Base-by-base conservation (phyloP, 2,113 vertebrate genomes). In the Oenanthe oenanthe region DNA sequence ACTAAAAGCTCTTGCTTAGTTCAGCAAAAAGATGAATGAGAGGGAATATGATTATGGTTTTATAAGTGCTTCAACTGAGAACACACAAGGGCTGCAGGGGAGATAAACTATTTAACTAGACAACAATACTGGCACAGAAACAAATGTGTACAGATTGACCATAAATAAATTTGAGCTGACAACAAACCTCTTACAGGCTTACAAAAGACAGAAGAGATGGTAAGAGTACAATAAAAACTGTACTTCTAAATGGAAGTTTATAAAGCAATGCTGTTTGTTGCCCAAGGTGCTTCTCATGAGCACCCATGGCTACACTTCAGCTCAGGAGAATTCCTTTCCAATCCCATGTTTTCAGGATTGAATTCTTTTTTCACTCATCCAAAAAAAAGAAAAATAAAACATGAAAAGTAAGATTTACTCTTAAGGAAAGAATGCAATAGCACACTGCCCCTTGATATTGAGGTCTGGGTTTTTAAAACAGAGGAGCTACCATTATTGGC, bases 91-190 rank as follows among this genome's bases (percentile, higher is more conserved):
- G 38, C 72, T 91, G 65, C 76, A 86, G 51, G 76, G 67, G 19
- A 92, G 51, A 89, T 79, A 89, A 96, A 91, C 67, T 86, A 57
- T 79, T 93, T 88, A 92, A 61, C 71, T 83, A 70, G 84, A 71
- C 53, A 78, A 87, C 42, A 92, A 84, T 66, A 66, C 42, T 71
- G 65, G 34, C 58, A 86, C 34, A 92, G 70, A 81, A 95, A 91
- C 40, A 91, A 66, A 89, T 62, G 47, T 8, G 17, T 62, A 62
- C 50, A 89, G 60, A 94, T 91, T 91, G 83, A 70, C 63, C 60
- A 77, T 86, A 88, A 80, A 68, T 63, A 89, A 95, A 92, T 74
- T 77, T 73, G 84, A 88, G n/a, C 29, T 89, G 80, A 91, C 76
- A 84, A 56, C 34, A 66, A 24, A 34, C 24, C 16, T 74, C 29